Conservation (phyloP, 2,113 vertebrate species). For the Aleadryas rufinucha region DNA sequence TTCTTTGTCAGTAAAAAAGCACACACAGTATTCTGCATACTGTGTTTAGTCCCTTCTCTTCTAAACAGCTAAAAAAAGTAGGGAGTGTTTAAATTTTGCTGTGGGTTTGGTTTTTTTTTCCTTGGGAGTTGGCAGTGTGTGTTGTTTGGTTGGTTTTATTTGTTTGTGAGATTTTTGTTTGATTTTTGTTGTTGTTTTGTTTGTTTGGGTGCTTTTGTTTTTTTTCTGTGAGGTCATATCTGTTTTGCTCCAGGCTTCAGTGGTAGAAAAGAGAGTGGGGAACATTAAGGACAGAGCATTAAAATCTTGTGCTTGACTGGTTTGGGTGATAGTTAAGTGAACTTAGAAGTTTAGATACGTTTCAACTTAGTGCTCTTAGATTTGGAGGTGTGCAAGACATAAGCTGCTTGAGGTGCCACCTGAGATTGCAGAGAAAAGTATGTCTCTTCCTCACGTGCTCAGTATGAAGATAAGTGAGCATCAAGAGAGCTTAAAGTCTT, state of each 20-base stretch:
- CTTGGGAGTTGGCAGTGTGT: background rate
- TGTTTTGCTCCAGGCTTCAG: background rate
- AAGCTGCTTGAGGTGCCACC: background rate
- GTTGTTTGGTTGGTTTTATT: background rate
- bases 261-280: background rate
- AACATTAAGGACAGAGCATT: background rate
- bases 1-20: background rate
- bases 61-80: background rate
- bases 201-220: background rate
- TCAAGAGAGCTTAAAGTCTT: background rate
- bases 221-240: background rate
- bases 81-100: background rate
- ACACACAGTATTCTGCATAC: rapidly evolving
- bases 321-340: background rate
- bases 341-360: background rate
- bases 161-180: background rate
- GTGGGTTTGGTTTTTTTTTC: background rate
- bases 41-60: background rate
- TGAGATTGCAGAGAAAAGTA: background rate
- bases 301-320: background rate
- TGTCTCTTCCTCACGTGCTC: background rate
- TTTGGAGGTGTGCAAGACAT: background rate
- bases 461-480: background rate
- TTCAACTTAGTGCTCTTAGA: background rate
- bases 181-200: background rate